Base-by-base conservation (phyloP, 2,888 invertebrate genomes). In the Apotomis capreana region DNA sequence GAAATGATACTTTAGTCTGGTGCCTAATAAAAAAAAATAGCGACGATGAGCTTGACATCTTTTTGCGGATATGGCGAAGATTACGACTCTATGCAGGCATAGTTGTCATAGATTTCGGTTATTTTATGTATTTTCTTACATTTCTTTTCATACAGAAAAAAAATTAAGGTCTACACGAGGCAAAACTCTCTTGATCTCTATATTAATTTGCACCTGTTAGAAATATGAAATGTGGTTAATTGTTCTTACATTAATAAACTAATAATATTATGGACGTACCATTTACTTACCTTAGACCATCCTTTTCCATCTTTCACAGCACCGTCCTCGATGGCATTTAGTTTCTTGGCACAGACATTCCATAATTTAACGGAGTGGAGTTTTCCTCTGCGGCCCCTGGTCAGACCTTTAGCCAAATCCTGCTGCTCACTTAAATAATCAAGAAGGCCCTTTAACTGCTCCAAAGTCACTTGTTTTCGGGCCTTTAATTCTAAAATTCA, bases 261-360 rank as follows among this genome's bases (percentile, higher is more conserved):
- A 6, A 40, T 6, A 6, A 0, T 0, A 40, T 6, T 40, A 49
- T 2, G 26, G n/a, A 37, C 59, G 15, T 62, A 68, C 60, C 9
- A 49, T 6, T 40, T 6, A 40, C 51, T 51, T 76, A 89, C 90
- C 87, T 88, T 89, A 5, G 89, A 87, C 90, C 90, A 90, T n/a
- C 86, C 88, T 74, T 85, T 88, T 4, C 86, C 86, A 79, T 88
- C 84, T 76, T 88, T 87, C 62, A 77, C 73, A 9, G 86, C 82
- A 69, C 91, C 84, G 49, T 85, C 80, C 64, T 80, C 79, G 49
- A 81, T 64, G 6, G 69, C 70, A 75, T 89, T 89, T 0, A 88
- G 80, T 75, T 81, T 83, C 57, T 86, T 86, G 26, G 89, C 85
- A 68, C 89, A 89, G 0, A 77, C 70, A 57, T 85, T 85, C 90